phyloP scores from a whole-genome alignment of 2,888 invertebrate species.

The Horisme vitalbata region DNA sequence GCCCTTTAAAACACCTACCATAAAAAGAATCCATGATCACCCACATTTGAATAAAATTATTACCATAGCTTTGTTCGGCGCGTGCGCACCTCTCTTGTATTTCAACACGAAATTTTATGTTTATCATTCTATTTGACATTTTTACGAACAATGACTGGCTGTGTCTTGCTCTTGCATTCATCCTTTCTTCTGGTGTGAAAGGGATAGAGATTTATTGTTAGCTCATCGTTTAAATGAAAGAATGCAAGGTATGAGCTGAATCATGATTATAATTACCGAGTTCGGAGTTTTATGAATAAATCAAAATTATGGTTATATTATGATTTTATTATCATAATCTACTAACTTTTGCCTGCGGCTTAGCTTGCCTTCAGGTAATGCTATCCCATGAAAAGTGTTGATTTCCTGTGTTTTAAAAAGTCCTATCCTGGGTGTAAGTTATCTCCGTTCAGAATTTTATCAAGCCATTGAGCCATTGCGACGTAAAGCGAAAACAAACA shows the following conservation, averaged over 20 bases:
- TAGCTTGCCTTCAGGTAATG: no score
- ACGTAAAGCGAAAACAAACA: no score
- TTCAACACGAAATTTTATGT: conserved; percentile 77
- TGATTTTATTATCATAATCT: no score
- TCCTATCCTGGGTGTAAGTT: no score
- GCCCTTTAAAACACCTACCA: conserved; percentile 46
- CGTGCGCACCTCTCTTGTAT: conserved; percentile 60
- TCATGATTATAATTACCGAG: conserved; percentile 65
- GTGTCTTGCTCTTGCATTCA: conserved; percentile 52
- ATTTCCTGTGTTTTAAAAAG: no score
- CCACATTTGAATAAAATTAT: conserved; percentile 69
- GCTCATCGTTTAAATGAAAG: conserved; percentile 57
- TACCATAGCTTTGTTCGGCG: conserved; percentile 58
- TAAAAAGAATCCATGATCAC: conserved; percentile 52
- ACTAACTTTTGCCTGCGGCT: no score
- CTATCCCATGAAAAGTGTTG: no score
- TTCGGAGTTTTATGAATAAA: conserved; percentile 44
- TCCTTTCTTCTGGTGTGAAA: conserved; percentile 45
- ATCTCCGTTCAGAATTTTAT: no score
- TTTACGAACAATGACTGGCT: conserved; percentile 71
- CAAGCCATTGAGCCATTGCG: no score
- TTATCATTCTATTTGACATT: conserved; percentile 81
- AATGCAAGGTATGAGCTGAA: conserved; percentile 71
- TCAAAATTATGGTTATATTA: conserved; percentile 16
- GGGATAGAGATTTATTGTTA: conserved; percentile 59